phyloP scores from a whole-genome alignment of 2,888 invertebrate genomes.

The Tanytarsus gracilentus region DNA sequence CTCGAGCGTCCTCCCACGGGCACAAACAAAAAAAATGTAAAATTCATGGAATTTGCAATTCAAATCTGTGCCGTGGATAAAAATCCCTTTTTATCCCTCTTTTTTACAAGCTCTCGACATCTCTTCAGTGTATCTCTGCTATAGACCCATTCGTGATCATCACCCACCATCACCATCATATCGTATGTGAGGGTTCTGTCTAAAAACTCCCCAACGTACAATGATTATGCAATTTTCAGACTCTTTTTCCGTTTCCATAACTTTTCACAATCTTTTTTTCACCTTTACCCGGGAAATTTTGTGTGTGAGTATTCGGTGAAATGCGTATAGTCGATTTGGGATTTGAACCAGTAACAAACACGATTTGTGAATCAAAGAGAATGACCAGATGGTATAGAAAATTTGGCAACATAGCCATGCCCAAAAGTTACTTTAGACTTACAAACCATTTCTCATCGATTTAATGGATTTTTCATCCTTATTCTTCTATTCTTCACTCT shows the following conservation, averaged over 20 bases:
- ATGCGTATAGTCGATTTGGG: neutral
- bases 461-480: conserved; percentile 12
- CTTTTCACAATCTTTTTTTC: neutral
- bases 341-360: conserved; percentile 4
- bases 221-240: conserved; percentile 21
- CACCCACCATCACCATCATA: neutral
- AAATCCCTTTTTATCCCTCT: neutral
- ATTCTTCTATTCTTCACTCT: neutral
- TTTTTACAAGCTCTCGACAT: neutral
- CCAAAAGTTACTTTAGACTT: neutral
- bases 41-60: neutral
- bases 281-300: neutral
- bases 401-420: conserved; percentile 7
- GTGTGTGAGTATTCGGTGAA: no score
- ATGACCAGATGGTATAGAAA: neutral
- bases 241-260: neutral
- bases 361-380: conserved; percentile 1
- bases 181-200: neutral
- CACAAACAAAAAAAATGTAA: no score
- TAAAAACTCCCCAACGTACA: neutral
- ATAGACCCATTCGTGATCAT: neutral
- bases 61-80: neutral
- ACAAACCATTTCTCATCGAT: conserved; percentile 14
- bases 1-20: no score
- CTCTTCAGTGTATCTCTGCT: neutral